Evolutionary conservation across 2,888 invertebrate species (phyloP), one percentile per base, ranked within the genome.

Genomic region (Maniola hyperantus): DNA sequence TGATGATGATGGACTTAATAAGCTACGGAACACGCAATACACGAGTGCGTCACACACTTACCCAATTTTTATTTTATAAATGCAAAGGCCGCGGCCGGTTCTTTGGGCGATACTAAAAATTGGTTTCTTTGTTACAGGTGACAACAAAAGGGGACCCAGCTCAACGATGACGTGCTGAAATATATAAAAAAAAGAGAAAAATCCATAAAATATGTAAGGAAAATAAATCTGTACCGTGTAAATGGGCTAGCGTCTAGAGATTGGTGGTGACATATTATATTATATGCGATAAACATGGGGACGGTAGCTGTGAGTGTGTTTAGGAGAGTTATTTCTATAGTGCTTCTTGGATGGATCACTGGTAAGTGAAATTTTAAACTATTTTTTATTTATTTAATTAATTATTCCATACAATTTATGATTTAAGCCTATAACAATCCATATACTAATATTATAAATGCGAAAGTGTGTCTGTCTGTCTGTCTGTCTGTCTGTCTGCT

Each of bases 61-160:
- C 55, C 15, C 36, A 36, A 53, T 55, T 55, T 59, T 26, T 33
- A 46, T 51, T 11, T 63, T 55, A 61, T 66, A 68, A 48, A 71
- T 67, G 62, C 68, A 69, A 71, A 69, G 66, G 66, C 64, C 68
- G 68, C 66, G 66, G 66, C 62, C 68, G 68, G 68, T 65, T 67
- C 69, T 67, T 70, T 71, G 59, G 53, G 58, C 65, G 58, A 67
- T 67, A 66, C 64, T 69, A 71, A 64, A 77, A 78, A 79, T 74
- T 77, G 72, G 78, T 78, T 82, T 76, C 74, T 81, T 88, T 87
- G 83, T 89, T 87, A 53, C 86, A 87, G 88, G 82, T 83, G 76
- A 73, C 71, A 71, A 67, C 72, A 74, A 72, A 73, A 66, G 72
- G 72, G 57, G 69, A 73, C 73, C 74, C 73, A 68, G 65, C 72